Conservation (phyloP, 64 coral and sea anemone species). For the Anthopleura sola region DNA sequence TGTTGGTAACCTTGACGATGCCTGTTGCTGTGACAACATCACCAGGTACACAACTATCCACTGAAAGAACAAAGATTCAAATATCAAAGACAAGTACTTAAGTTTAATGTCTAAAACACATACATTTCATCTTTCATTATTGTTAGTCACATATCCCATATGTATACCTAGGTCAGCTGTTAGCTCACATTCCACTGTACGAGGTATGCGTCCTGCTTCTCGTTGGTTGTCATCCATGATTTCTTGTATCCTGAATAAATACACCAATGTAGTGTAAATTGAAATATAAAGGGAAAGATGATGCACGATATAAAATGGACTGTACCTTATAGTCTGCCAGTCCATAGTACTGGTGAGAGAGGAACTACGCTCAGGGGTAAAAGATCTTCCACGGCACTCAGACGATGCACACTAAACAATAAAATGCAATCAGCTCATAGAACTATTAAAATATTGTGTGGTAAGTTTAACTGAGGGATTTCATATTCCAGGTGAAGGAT, state of each 20-base stretch:
- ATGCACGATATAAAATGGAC: no score
- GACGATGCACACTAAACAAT: slow-evolving; percentile 60
- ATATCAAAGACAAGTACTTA: not conserved
- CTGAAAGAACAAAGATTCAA: slow-evolving; percentile 26
- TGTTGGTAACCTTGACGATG: slow-evolving; percentile 75
- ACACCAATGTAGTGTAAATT: not conserved
- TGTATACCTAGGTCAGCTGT: slow-evolving; percentile 87
- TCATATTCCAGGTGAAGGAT: no score
- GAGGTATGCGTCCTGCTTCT: slow-evolving; percentile 88
- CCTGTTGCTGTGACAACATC: slow-evolving; percentile 93
- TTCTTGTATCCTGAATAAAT: slow-evolving; percentile 74
- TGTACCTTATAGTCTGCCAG: slow-evolving; percentile 88
- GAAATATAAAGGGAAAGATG: no score
- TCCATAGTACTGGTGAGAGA: slow-evolving; percentile 86
- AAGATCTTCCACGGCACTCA: slow-evolving; percentile 71
- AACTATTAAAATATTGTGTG: not conserved
- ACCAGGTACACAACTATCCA: slow-evolving; percentile 96
- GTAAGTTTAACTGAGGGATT: no score
- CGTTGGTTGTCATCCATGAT: slow-evolving; percentile 97
- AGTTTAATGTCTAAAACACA: not conserved
- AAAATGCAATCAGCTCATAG: not conserved
- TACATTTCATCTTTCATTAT: no score
- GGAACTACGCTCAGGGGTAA: slow-evolving; percentile 86
- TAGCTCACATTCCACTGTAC: slow-evolving; percentile 95
- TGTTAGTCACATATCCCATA: not conserved